Conservation (phyloP, 2,797 vertebrate species). For the Sebastes itinus region DNA sequence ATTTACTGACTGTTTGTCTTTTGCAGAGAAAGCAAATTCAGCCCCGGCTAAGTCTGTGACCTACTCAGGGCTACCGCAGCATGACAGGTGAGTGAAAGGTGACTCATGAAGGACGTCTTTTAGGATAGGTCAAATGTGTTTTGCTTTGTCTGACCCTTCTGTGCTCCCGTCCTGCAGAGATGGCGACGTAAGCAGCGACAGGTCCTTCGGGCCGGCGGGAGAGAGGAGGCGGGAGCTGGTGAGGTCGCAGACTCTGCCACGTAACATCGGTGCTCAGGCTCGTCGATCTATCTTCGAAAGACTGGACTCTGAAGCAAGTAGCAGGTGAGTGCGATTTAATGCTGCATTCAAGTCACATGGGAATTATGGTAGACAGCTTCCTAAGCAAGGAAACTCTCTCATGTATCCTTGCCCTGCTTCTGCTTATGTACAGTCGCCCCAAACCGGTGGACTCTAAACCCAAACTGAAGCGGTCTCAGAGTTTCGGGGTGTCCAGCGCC, state of each 20-base stretch:
- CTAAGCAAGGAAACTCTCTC: neutral
- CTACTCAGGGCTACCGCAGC: slow-evolving; percentile 70
- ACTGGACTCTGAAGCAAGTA: slow-evolving; percentile 85
- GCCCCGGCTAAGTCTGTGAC: slow-evolving; percentile 78
- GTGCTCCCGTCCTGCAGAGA: slow-evolving; percentile 53
- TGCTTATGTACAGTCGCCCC: slow-evolving; percentile 54
- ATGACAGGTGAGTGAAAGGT: slow-evolving; percentile 69
- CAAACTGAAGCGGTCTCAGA: slow-evolving; percentile 95
- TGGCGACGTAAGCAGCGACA: slow-evolving; percentile 42
- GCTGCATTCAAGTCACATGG: neutral
- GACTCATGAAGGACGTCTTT: neutral
- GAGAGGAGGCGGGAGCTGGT: slow-evolving; percentile 91
- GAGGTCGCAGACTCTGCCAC: slow-evolving; percentile 94
- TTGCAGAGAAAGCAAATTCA: slow-evolving; percentile 80
- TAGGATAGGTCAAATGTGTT: neutral
- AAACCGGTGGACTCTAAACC: slow-evolving; percentile 86
- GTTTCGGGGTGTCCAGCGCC: slow-evolving; percentile 94
- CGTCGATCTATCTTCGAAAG: slow-evolving; percentile 91
- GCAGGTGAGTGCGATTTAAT: slow-evolving; percentile 75
- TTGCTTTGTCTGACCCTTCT: neutral
- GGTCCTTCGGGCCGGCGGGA: slow-evolving; percentile 61
- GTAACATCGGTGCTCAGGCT: slow-evolving; percentile 87
- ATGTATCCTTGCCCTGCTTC: neutral
- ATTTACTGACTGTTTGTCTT: slow-evolving; percentile 17
- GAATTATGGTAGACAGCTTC: neutral